These are phyloP conservation scores for Limanda limanda DNA, from an alignment of 2,113 vertebrate species.

Conservation along the genomic window DNA sequence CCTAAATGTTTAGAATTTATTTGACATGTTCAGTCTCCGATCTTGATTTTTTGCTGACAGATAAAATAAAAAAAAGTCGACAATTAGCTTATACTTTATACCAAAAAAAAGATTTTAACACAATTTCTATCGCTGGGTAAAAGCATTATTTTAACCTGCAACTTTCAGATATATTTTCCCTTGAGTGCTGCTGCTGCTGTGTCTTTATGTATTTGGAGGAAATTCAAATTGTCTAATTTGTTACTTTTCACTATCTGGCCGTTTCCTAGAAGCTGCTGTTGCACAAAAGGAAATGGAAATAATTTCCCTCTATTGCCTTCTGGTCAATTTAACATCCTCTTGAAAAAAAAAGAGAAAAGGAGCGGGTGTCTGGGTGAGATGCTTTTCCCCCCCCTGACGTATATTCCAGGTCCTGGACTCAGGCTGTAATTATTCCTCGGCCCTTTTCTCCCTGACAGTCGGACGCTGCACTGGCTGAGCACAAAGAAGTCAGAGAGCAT, in stretches of 20 bases:
- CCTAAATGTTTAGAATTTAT: neutral
- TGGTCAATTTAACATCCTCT: constrained; percentile 99
- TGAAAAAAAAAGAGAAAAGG: constrained; percentile 82
- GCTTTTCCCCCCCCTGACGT: constrained; percentile 89
- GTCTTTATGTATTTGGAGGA: constrained; percentile 40
- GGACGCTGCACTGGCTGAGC: constrained; percentile 99
- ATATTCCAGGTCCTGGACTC: constrained; percentile 95
- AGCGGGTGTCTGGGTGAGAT: constrained; percentile 90
- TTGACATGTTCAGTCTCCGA: neutral
- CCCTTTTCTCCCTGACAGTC: constrained; percentile 88
- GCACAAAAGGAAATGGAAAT: constrained; percentile 93
- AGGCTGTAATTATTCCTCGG: constrained; percentile 98
- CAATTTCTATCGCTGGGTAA: neutral
- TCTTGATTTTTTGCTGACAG: neutral
- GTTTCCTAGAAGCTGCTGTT: constrained; percentile 62
- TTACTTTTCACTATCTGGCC: constrained; percentile 62
- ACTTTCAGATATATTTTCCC: constrained; percentile 2
- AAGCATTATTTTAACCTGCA: neutral
- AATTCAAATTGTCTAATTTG: constrained; percentile 64
- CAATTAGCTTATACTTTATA: neutral
- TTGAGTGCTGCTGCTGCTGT: neutral
- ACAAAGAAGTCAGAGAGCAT: constrained; percentile 99
- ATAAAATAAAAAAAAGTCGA: neutral
- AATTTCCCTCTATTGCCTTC: constrained; percentile 99
- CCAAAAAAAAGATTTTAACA: neutral